Percentiles rank a stretch among this genome's conserved stretches.
Evolutionary conservation across 1,140 invertebrate genomes (phyloP).

Genomic region (Drosophila kepulauana): DNA sequence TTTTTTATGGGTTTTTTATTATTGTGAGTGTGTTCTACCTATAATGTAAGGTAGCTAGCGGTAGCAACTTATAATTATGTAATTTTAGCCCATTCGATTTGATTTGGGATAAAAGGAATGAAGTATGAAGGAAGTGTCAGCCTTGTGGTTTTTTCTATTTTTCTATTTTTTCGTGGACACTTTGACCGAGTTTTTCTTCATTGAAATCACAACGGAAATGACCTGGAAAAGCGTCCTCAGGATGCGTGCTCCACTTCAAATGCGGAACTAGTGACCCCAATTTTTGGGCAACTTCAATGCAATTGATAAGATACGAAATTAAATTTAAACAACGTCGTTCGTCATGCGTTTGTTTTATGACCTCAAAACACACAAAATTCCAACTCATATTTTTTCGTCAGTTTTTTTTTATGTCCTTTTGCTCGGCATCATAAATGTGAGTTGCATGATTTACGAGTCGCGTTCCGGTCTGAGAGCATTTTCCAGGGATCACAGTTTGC

Average conservation of each 20-base stretch:
- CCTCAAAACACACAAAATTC: constrained; percentile 31
- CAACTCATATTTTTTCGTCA: constrained; percentile 8
- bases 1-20: constrained; percentile 72
- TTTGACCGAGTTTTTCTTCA: constrained; percentile 45
- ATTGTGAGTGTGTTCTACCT: no score
- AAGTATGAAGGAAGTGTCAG: constrained; percentile 59
- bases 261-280: constrained; percentile 64
- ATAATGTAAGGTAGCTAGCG: constrained; percentile 10
- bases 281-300: constrained; percentile 8
- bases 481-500: constrained; percentile 68
- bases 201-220: constrained; percentile 69
- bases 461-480: constrained; percentile 15
- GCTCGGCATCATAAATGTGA: constrained; percentile 47
- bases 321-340: neutral
- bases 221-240: constrained; percentile 62
- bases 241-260: constrained; percentile 50
- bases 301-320: neutral
- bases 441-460: constrained; percentile 40
- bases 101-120: constrained; percentile 23
- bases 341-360: constrained; percentile 3
- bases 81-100: constrained; percentile 66
- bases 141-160: constrained; percentile 34
- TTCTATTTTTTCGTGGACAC: neutral
- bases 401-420: constrained; percentile 54
- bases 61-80: constrained; percentile 71